Evolutionary conservation across 2,113 vertebrate species (phyloP), one percentile per base, ranked within the genome.

Genomic region (Pseudois nayaur): DNA sequence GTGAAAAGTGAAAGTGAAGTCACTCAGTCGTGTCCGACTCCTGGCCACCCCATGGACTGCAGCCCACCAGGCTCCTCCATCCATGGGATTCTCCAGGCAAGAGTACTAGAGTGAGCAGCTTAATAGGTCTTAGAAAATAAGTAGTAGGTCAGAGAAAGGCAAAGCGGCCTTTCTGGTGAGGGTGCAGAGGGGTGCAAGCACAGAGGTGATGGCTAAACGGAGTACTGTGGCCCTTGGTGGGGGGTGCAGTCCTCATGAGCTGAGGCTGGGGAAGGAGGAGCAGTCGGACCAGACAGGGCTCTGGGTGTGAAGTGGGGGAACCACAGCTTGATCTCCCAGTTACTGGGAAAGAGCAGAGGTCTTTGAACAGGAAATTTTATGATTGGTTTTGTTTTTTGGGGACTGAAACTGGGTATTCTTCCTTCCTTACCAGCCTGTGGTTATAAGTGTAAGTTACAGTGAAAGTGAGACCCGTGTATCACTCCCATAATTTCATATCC

Each of bases 191-290:
- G 50, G 59, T 14, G 1, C 79, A 3, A 52, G 52, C 27, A 7
- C 31, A 14, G 79, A 67, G 57, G 14, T 8, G 13, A 57, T 14
- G 67, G 52, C 33, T 21, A 86, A 31, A 54, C 8, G 21, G 14
- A 31, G 3, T 0, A 8, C 17, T 9, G 16, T 1, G 29, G 8
- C 43, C 21, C 14, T n/a, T 10, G 9, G 45, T 31, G 25, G 17
- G 10, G 25, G 0, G 5, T 62, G 29, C 16, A 8, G 67, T 31
- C 52, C 59, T 25, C 6, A 62, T 10, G 71, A 55, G 50, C n/a
- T 0, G 23, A 84, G 74, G 23, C 31, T 52, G 59, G 57, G 29
- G 45, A 83, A 55, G 45, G 48, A 83, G 31, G 23, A 3, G 3
- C 1, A 1, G 21, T 40, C 0, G 0, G 83, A 78, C 76, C 62